Base-by-base conservation (phyloP, 2,888 invertebrate species). In the Dinocampus coccinellae region DNA sequence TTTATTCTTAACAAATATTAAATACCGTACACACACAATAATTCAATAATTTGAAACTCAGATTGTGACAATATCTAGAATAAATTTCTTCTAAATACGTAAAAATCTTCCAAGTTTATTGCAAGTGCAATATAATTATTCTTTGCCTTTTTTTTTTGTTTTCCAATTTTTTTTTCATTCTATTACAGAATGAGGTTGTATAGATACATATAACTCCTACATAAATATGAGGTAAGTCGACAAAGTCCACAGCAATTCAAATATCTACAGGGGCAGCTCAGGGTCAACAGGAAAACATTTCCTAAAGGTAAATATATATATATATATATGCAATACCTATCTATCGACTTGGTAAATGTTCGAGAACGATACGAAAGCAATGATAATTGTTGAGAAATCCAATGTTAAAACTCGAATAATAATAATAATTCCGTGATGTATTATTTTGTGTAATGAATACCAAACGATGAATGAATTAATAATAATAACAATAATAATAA, bases 261-360 rank as follows among this genome's bases (percentile, higher is more conserved):
- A 60, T 68, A 47, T 58, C 60, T 55, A 58, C 60, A 68, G 34
- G 34, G 52, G 26, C 34, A 42, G 33, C 33, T 33, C 58, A 58
- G 60, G 68, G 60, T 68, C 68, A 42, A 68, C 60, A 60, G 68
- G 68, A 68, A 68, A 47, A 42, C 33, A 67, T 68, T 68, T 68
- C 60, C 68, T 68, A 52, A 16, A 57, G 52, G 22, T 33, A 68
- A 33, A 33, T 7, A 47, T 47, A 47, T 7, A 20, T 47, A 16
- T 47, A 47, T 20, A 47, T 20, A 16, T 47, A 47, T 20, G 3
- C 16, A 16, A 36, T 36, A 36, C 10, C 3, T 7, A 33, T 33
- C 36, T 10, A 42, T 42, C 2, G 2, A 42, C n/a, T 9, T 47
- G 3, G 16, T 16, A 39, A n/a, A n/a, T n/a, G n/a, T n/a, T n/a